Percentiles rank a stretch among this genome's conserved stretches.
phyloP scores from a whole-genome alignment of 2,797 vertebrate species.

The Pyrocephalus nanus region DNA sequence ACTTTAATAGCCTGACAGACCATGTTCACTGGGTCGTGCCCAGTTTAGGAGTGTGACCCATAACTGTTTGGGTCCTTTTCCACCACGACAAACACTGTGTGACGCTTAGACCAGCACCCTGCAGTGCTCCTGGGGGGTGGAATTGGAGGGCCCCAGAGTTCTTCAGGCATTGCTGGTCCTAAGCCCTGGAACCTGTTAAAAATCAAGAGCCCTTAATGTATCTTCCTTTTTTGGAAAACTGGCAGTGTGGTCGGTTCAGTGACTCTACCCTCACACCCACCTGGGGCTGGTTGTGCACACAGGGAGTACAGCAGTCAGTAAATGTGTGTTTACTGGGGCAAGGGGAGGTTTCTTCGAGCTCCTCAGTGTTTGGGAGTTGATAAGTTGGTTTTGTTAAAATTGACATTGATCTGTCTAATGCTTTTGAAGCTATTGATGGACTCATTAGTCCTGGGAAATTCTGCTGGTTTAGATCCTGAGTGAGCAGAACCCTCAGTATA shows the following conservation, averaged over 20 bases:
- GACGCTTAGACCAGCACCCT: rapidly evolving
- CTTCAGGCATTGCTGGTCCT: not conserved
- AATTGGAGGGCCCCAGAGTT: not conserved
- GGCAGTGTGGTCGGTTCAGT: not conserved
- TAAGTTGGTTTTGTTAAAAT: not conserved
- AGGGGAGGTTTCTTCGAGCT: not conserved
- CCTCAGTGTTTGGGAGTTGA: not conserved
- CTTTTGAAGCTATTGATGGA: not conserved
- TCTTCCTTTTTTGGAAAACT: not conserved
- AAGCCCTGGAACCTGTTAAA: not conserved
- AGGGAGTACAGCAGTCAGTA: rapidly evolving
- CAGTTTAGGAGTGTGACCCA: rapidly evolving
- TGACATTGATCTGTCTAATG: not conserved
- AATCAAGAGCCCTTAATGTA: not conserved
- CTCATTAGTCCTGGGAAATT: not conserved
- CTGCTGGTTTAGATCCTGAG: not conserved
- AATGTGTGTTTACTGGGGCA: not conserved
- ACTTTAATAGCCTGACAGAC: not conserved
- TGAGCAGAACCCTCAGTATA: rapidly evolving
- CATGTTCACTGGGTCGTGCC: rapidly evolving
- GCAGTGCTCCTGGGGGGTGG: rapidly evolving
- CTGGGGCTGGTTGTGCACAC: rapidly evolving
- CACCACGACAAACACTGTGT: rapidly evolving
- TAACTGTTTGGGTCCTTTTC: not conserved
- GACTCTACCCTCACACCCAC: not conserved